Base-by-base conservation (phyloP, 1,140 invertebrate genomes). In the Sitophilus oryzae region DNA sequence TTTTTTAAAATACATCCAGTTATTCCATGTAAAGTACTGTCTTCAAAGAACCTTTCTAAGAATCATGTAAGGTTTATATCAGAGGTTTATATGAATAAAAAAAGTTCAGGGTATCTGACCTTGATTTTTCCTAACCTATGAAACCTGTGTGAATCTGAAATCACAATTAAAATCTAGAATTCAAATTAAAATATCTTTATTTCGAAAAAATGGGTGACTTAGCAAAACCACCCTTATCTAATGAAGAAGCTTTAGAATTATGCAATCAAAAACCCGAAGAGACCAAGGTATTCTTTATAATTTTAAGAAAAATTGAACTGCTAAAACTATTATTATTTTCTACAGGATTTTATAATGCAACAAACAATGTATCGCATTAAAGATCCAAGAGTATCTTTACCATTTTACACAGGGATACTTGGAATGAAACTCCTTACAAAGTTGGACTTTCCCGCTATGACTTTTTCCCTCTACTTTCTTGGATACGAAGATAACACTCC, bases 311-410 rank as follows among this genome's bases (percentile, higher is more conserved):
- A 11, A 9, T 41, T 16, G 20, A 40, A 25, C 40, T 25, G 14
- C 3, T 11, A 37, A 22, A 30, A 35, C 51, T 52, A 56, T 52
- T 58, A 21, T 37, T 48, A 46, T 18, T 40, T 2, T 50, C 62
- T 79, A 74, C 23, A 90, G 84, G 88, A 91, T 45, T 96, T 90
- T 67, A 80, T 96, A 51, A 89, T 96, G 70, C 93, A 96, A 77
- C 93, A 96, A 80, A 96, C 93, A 6, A 97, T 96, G 93, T 90
- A 89, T 66, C 80, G 93, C 48, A 92, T 96, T 42, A 96, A 95
- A 71, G 92, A 96, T 71, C 91, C 93, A 1, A 80, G 81, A 63
- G 82, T 80, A 55, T 91, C 89, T 0, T 69, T 97, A 25, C 86
- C 91, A 21, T 97, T 96, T 70, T 97, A 97, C 71, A 89, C 89